Conservation (phyloP, 2,888 invertebrate species). For the Lithophane leautieri region DNA sequence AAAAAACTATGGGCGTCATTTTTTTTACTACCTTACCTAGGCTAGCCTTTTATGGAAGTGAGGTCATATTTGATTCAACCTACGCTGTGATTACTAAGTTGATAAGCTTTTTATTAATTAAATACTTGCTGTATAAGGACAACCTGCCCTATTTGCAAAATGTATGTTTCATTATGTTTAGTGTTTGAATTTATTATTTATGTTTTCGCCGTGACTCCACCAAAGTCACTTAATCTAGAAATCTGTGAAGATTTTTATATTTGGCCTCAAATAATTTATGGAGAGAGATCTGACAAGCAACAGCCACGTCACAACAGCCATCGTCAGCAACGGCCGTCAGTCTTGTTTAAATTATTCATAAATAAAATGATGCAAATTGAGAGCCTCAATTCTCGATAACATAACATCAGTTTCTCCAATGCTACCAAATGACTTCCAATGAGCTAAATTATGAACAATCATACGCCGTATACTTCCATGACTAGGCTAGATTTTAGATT, state of each 20-base stretch:
- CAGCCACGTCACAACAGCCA: slow-evolving; percentile 13
- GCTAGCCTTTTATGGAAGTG: slow-evolving; percentile 64
- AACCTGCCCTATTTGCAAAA: slow-evolving; percentile 9
- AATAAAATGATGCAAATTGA: slow-evolving; percentile 52
- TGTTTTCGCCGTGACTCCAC: background rate
- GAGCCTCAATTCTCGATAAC: slow-evolving; percentile 36
- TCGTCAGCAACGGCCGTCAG: background rate
- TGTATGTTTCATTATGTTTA: slow-evolving; percentile 1
- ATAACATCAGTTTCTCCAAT: slow-evolving; percentile 46
- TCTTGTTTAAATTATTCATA: slow-evolving; percentile 46
- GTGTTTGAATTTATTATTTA: slow-evolving; percentile 1
- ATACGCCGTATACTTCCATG: slow-evolving; percentile 33
- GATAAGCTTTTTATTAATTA: slow-evolving; percentile 58
- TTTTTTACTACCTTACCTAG: slow-evolving; percentile 42
- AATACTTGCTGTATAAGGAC: slow-evolving; percentile 29
- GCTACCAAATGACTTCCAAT: slow-evolving; percentile 29
- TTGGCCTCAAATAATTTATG: slow-evolving; percentile 28
- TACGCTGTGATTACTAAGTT: slow-evolving; percentile 50
- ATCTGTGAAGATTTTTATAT: slow-evolving; percentile 22
- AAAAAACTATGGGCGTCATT: slow-evolving; percentile 37
- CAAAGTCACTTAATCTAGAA: background rate
- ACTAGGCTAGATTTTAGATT: slow-evolving; percentile 37
- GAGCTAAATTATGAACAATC: slow-evolving; percentile 40
- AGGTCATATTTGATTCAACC: slow-evolving; percentile 63
- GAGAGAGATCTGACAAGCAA: slow-evolving; percentile 33